These are phyloP conservation scores for Drosophila quasianomalipes DNA, from an alignment of 2,888 invertebrate species.

Conservation along the genomic window DNA sequence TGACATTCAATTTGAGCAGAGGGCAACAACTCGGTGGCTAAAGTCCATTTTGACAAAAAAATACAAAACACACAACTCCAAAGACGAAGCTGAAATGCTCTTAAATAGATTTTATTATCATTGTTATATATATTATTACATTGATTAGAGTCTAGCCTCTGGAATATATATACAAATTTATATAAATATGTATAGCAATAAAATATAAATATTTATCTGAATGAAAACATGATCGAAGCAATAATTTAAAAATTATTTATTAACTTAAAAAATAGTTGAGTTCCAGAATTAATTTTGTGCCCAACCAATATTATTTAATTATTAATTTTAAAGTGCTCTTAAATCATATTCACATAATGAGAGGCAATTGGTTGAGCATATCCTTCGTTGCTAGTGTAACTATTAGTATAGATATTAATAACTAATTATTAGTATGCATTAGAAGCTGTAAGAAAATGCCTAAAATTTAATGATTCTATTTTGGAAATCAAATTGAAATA, in stretches of 20 bases:
- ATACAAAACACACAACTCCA: not conserved
- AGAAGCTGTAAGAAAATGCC: not conserved
- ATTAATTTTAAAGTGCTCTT: not conserved
- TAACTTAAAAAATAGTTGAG: not conserved
- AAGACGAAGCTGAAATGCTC: not conserved
- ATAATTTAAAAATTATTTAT: no score
- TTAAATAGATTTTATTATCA: not conserved
- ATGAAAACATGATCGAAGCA: no score
- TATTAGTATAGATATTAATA: no score
- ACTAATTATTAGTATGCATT: not conserved
- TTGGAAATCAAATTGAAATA: not conserved
- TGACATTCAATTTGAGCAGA: slow-evolving; percentile 57
- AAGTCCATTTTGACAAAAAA: slow-evolving; percentile 5
- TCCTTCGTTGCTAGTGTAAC: no score
- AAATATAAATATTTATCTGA: no score
- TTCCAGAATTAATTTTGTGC: not conserved
- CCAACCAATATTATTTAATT: not conserved
- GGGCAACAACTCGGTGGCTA: not conserved
- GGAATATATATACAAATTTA: no score
- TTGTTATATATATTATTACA: no score
- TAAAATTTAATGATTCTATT: not conserved
- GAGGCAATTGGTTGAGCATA: not conserved
- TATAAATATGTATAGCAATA: no score
- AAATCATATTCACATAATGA: not conserved
- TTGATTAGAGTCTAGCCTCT: no score